A percentile compares a stretch with the other conserved stretches of the same genome.
Conservation (phyloP, 2,797 vertebrate genomes). For the Phylloscopus collybita region DNA sequence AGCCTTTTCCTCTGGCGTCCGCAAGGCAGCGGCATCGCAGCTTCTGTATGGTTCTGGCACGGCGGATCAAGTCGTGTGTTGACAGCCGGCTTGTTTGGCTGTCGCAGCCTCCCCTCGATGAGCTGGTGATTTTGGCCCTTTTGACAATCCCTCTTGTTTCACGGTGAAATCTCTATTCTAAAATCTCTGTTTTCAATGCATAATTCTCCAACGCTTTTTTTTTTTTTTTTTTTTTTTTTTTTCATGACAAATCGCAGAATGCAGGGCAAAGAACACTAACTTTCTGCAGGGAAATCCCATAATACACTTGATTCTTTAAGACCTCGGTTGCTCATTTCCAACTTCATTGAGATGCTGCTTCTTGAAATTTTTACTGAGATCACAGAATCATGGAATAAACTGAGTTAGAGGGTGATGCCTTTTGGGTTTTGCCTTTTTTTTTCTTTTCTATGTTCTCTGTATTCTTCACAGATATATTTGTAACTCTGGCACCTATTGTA, state of each 20-base stretch:
- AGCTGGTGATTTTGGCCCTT: background rate
- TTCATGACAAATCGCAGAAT: background rate
- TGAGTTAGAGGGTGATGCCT: background rate
- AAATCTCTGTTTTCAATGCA: background rate
- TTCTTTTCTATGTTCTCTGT: background rate
- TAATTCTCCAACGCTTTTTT: accelerated
- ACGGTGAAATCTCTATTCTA: background rate
- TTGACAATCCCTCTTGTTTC: background rate
- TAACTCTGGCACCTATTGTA: background rate
- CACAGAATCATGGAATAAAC: background rate
- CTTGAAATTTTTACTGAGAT: background rate
- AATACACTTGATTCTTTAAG: background rate
- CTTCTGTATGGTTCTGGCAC: accelerated
- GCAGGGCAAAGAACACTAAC: background rate
- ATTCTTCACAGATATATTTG: background rate
- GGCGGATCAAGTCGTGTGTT: background rate
- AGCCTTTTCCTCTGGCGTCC: background rate
- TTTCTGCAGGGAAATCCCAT: background rate
- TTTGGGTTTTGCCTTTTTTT: background rate
- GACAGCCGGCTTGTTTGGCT: background rate
- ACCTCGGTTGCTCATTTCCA: accelerated
- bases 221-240: accelerated
- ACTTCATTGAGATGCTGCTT: background rate
- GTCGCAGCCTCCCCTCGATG: background rate
- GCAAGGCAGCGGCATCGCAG: background rate